phyloP scores from a whole-genome alignment of 2,113 vertebrate genomes.

The Desmodus rotundus region DNA sequence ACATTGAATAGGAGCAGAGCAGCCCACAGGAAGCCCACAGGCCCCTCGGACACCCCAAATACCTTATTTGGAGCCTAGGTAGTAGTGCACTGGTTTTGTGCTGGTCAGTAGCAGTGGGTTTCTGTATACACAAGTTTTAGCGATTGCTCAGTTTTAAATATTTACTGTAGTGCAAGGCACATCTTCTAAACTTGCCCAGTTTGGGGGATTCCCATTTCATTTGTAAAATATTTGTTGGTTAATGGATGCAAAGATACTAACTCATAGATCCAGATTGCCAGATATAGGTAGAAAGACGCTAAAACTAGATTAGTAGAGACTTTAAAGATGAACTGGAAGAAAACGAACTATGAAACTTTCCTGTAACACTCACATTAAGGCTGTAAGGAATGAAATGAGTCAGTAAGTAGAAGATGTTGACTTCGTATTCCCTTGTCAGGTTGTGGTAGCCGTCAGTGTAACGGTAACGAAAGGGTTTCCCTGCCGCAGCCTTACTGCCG shows the following conservation, averaged over 20 bases:
- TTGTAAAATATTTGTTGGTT: constrained; percentile 35
- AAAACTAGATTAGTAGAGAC: neutral
- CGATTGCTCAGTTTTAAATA: constrained; percentile 39
- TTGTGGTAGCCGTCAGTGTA: neutral
- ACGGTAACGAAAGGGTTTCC: neutral
- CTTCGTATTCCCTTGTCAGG: neutral
- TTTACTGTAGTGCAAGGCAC: constrained; percentile 6
- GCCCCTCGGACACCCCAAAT: neutral
- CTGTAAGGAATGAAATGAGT: neutral
- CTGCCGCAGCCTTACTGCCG: neutral
- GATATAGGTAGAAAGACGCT: neutral
- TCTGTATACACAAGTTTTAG: constrained; percentile 39
- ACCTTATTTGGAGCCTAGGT: neutral
- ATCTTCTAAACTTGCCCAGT: constrained; percentile 48
- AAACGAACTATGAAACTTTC: neutral
- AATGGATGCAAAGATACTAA: neutral
- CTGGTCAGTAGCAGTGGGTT: neutral
- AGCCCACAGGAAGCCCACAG: neutral
- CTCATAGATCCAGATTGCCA: neutral
- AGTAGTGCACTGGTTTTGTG: neutral
- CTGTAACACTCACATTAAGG: neutral
- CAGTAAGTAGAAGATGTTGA: neutral
- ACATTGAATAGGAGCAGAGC: neutral
- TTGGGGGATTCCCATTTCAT: constrained; percentile 40
- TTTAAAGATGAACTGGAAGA: neutral